Percentiles rank a stretch among this genome's conserved stretches.
Evolutionary conservation across 2,888 invertebrate genomes (phyloP).

Genomic region (Ophraella communa): DNA sequence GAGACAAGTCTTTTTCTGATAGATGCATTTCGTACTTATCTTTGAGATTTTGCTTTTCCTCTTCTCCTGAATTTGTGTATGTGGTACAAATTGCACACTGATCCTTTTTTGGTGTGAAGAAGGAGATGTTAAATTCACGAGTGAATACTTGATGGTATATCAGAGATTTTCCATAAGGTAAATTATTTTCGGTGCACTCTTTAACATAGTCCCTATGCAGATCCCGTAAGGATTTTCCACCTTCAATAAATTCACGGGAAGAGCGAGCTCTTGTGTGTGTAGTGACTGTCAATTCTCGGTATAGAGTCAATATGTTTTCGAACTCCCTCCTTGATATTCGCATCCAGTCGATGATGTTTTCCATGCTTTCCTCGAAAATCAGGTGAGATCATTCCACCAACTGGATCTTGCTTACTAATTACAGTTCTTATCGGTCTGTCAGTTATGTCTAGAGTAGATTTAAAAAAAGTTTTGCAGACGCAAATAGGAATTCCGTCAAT

Average conservation of each 20-base stretch:
- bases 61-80: not conserved
- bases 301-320: not conserved
- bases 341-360: not conserved
- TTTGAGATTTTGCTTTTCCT: not conserved
- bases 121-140: too few species aligned
- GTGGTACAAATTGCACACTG: not conserved
- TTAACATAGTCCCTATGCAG: not conserved
- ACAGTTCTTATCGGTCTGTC: conserved; percentile 17
- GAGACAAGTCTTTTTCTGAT: not conserved
- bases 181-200: not conserved
- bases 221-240: conserved; percentile 1
- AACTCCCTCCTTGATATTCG: not conserved
- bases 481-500: not conserved
- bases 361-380: not conserved
- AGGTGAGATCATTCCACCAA: not conserved
- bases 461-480: conserved; percentile 20
- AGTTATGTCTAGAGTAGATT: conserved; percentile 14
- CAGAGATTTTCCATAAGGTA: not conserved
- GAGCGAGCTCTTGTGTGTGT: not conserved
- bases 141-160: not conserved
- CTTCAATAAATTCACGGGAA: not conserved
- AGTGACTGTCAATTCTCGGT: not conserved
- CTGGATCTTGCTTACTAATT: not conserved
- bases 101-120: too few species aligned
- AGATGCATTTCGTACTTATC: not conserved